These are phyloP conservation scores for Elmis aenea DNA, from an alignment of 2,888 invertebrate genomes.

Conservation along the genomic window DNA sequence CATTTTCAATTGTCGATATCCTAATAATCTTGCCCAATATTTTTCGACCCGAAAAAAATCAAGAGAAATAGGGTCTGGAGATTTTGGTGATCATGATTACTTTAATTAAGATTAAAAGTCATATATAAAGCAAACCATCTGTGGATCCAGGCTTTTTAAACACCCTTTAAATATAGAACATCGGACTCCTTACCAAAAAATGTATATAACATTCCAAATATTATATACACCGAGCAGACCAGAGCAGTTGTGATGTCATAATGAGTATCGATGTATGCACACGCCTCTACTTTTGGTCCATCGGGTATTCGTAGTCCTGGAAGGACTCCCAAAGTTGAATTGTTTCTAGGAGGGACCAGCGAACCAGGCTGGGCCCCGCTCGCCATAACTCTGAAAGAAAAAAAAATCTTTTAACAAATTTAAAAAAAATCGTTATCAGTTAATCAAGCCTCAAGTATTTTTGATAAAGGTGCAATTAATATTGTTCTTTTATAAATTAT, in stretches of 20 bases:
- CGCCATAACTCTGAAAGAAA: conserved; percentile 29
- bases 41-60: no score
- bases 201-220: conserved; percentile 79
- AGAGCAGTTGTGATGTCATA: conserved; percentile 63
- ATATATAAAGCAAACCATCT: no score
- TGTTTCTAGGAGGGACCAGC: conserved; percentile 49
- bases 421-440: not conserved
- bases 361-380: conserved; percentile 56
- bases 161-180: conserved; percentile 6
- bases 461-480: not conserved
- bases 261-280: conserved; percentile 55
- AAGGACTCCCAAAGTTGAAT: conserved; percentile 41
- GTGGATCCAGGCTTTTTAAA: no score
- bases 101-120: no score
- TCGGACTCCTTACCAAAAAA: conserved; percentile 68
- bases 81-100: no score
- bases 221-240: conserved; percentile 66
- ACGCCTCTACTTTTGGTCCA: conserved; percentile 48
- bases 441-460: not conserved
- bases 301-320: conserved; percentile 37
- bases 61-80: no score
- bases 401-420: not conserved
- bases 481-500: no score
- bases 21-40: no score
- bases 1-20: no score